Evolutionary conservation across 2,888 invertebrate species (phyloP), one percentile per base, ranked within the genome.

Genomic region (Volucella zonaria): DNA sequence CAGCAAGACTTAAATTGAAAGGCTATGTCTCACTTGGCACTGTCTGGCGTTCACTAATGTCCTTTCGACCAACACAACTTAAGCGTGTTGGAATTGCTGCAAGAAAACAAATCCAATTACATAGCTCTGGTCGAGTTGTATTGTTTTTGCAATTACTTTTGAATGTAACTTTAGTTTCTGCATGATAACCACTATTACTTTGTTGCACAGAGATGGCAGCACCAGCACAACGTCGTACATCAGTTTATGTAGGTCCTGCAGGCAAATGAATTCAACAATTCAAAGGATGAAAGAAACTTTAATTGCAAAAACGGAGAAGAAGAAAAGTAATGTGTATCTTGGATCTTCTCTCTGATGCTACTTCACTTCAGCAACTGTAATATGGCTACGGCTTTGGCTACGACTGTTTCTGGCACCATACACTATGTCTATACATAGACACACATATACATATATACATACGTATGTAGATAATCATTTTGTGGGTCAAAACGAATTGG

Each of bases 81-180:
- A 54, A 51, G 56, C 31, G 70, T 79, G 59, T 75, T 71, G 82
- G 74, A 78, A 70, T 31, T 68, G n/a, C 61, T 67, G 23, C 9
- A 85, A 85, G 76, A 77, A 85, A 81, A 73, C 61, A 76, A 85
- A 85, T 81, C 68, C 85, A 77, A 85, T 85, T 85, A 85, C 73
- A 61, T 31, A 73, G 38, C 45, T 73, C 62, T n/a, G 38, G 40
- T 73, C 62, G 15, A 38, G 10, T 42, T 40, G 47, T 58, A 31
- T 51, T 51, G 52, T 47, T 74, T 40, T 66, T 80, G 54, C 56
- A 58, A 51, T 64, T 49, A 52, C 51, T 75, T 18, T 67, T 54
- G 66, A 40, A 43, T 23, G n/a, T 38, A 75, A 49, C n/a, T 51
- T 4, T n/a, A 47, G 70, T 56, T 71, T 67, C 45, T 79, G 61